Percentiles rank a stretch among this genome's conserved stretches.
phyloP scores from a whole-genome alignment of 1,140 invertebrate species.

The Campoletis sonorensis region DNA sequence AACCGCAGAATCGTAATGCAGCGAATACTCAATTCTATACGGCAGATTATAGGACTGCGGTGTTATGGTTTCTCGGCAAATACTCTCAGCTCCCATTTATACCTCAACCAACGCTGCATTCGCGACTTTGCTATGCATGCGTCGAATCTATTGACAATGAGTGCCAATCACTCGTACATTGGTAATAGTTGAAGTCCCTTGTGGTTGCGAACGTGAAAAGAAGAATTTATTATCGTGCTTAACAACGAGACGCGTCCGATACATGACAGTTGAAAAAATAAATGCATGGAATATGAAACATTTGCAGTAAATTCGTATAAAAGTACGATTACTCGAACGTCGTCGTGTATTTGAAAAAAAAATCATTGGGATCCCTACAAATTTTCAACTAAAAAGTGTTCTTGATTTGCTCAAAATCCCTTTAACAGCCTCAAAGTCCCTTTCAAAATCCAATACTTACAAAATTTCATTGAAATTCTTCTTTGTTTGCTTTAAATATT shows the following conservation, averaged over 20 bases:
- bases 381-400: too few species aligned
- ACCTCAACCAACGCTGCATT: not conserved
- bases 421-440: too few species aligned
- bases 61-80: conserved; percentile 1
- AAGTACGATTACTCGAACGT: too few species aligned
- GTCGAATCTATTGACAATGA: conserved; percentile 4
- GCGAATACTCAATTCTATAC: conserved; percentile 1
- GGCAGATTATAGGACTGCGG: not conserved
- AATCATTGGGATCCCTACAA: too few species aligned
- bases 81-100: not conserved
- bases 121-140: not conserved
- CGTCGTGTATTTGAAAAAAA: too few species aligned
- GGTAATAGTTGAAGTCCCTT: conserved; percentile 3
- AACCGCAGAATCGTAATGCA: conserved; percentile 12
- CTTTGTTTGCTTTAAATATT: too few species aligned
- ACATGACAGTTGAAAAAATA: too few species aligned
- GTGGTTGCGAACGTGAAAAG: not conserved
- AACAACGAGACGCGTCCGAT: not conserved
- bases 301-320: too few species aligned
- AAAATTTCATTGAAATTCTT: too few species aligned
- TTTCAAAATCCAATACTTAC: too few species aligned
- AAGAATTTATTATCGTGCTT: not conserved
- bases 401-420: too few species aligned
- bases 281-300: too few species aligned
- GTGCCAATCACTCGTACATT: conserved; percentile 31